Base-by-base conservation (phyloP, 2,797 vertebrate species). In the Bryconaethiops microstoma region DNA sequence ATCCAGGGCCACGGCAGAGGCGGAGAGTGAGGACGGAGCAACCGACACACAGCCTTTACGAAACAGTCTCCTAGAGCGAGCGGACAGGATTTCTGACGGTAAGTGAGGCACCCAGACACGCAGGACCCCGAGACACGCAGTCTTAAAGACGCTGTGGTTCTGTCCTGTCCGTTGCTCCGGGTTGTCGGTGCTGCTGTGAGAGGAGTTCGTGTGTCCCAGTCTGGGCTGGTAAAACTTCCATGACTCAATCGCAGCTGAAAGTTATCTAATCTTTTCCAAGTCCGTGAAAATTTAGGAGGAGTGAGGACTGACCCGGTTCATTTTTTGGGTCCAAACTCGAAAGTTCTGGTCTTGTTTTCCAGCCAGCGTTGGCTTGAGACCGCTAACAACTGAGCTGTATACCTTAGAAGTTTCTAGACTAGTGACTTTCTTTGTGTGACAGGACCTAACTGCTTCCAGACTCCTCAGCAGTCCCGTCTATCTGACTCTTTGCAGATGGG, bases 31-130 rank as follows among this genome's bases (percentile, higher is more conserved):
- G n/a, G 39, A 45, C 9, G 21, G 17, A 25, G 13, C 21, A 39
- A 81, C 40, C 71, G 14, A n/a, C 42, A 16, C 5, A 13, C 14
- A 65, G 73, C 71, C 67, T 29, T 81, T 50, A 64, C 59, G 16
- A 65, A 65, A 77, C 48, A 12, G 48, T 39, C n/a, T 29, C 21
- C 7, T 17, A 48, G 64, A 39, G 45, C 14, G 12, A 50, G 16
- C n/a, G 13, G 10, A 1, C 4, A 7, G 42, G 64, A 19, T 23
- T 13, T 7, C 12, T 21, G 6, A 7, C n/a, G 59, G 80, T 81
- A 76, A 55, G 80, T 77, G 0, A 5, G 16, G 12, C 0, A 59
- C 16, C 8, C 64, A 17, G 17, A 19, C 16, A 7, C 55, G 17
- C 10, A 5, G n/a, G n/a, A n/a, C 40, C 8, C 65, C 6, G 2